Percentiles rank a stretch among this genome's conserved stretches.
Evolutionary conservation across 2,888 invertebrate genomes (phyloP).

Genomic region (Pterostichus niger): DNA sequence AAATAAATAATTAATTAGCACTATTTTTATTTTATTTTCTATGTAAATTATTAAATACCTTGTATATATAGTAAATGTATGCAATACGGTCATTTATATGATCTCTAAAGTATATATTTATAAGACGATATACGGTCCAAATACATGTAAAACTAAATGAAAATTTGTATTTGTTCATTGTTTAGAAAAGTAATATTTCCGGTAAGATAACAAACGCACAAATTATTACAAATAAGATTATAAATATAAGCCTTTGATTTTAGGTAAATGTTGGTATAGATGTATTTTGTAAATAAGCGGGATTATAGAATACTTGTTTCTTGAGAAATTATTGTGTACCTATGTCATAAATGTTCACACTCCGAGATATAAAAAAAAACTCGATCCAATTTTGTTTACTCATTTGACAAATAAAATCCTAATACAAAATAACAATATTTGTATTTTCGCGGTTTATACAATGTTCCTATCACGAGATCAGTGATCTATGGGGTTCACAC

Average conservation of each 20-base stretch:
- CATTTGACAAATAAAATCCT: slow-evolving; percentile 18
- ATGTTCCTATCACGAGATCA: no score
- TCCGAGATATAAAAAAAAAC: slow-evolving; percentile 37
- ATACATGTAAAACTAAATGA: slow-evolving; percentile 37
- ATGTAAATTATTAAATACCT: slow-evolving; percentile 35
- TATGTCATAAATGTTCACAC: slow-evolving; percentile 55
- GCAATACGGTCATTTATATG: slow-evolving; percentile 56
- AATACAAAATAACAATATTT: background rate
- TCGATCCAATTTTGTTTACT: slow-evolving; percentile 5
- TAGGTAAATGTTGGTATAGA: slow-evolving; percentile 58
- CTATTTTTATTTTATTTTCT: slow-evolving; percentile 37
- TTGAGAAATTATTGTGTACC: slow-evolving; percentile 55
- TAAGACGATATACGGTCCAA: slow-evolving; percentile 61
- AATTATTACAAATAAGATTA: slow-evolving; percentile 58
- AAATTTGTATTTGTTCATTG: slow-evolving; percentile 60
- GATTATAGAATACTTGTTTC: slow-evolving; percentile 41
- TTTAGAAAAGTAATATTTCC: slow-evolving; percentile 57
- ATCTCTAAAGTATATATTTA: slow-evolving; percentile 57
- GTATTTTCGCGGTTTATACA: background rate
- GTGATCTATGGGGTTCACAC: no score
- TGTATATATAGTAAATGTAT: slow-evolving; percentile 54
- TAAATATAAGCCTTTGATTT: slow-evolving; percentile 42
- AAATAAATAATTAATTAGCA: slow-evolving; percentile 46
- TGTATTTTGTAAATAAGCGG: slow-evolving; percentile 59
- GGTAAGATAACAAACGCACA: slow-evolving; percentile 64